Evolutionary conservation across 37 sponge, comb jelly and placozoan species (phyloP).

Genomic region (Cladorhizidae sp.): DNA sequence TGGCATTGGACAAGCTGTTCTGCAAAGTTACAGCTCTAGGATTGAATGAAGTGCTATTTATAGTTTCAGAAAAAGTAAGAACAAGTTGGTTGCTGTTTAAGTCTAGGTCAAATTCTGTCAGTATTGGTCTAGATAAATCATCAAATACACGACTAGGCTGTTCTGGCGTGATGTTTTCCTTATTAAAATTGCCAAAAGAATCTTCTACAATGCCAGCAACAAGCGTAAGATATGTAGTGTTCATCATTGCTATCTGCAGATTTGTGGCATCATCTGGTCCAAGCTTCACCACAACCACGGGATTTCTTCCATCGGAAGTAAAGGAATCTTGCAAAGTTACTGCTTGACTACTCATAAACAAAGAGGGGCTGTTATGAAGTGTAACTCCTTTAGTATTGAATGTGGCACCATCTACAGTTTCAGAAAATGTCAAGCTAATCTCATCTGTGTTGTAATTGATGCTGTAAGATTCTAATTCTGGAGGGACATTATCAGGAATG

Average conservation of each 20-base stretch:
- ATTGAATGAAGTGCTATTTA: conserved; percentile 65
- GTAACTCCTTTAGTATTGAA: conserved; percentile 43
- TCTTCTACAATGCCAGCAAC: conserved; percentile 49
- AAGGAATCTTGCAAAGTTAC: conserved; percentile 23
- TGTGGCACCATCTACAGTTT: conserved; percentile 57
- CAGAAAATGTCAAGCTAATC: conserved; percentile 68
- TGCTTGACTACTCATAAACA: neutral
- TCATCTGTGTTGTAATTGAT: conserved; percentile 56
- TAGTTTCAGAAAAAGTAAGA: conserved; percentile 70
- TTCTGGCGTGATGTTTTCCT: conserved; percentile 35
- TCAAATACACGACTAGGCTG: conserved; percentile 43
- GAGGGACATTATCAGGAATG: conserved; percentile 47
- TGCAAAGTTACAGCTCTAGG: conserved; percentile 68
- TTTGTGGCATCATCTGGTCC: conserved; percentile 63
- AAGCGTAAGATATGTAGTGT: conserved; percentile 66
- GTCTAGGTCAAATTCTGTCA: conserved; percentile 71
- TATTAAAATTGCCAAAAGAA: conserved; percentile 52
- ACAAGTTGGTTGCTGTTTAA: conserved; percentile 60
- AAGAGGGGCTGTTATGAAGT: conserved; percentile 17
- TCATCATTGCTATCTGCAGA: conserved; percentile 31
- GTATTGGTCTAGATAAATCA: conserved; percentile 69
- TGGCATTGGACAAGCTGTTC: conserved; percentile 51
- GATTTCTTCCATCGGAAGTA: conserved; percentile 23
- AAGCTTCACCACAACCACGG: conserved; percentile 49
- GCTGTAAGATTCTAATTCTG: conserved; percentile 53